Evolutionary conservation across 2,113 vertebrate species (phyloP).

Genomic region (Bos indicus): DNA sequence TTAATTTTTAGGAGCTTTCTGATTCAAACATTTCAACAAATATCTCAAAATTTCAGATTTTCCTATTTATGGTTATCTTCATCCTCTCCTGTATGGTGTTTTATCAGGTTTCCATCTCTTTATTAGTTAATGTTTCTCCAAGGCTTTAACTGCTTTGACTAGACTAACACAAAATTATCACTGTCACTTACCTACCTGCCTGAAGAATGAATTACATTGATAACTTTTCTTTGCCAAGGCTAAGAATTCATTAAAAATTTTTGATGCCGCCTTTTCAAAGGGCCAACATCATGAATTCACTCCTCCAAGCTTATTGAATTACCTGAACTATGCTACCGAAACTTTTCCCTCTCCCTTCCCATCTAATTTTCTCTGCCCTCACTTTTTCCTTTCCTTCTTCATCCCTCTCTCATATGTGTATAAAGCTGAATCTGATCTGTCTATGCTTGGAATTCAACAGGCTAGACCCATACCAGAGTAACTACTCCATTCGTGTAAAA

Average conservation of each 20-base stretch:
- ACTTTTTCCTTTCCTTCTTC: not conserved
- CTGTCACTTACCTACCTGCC: not conserved
- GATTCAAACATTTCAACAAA: not conserved
- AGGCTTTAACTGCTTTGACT: not conserved
- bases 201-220: not conserved
- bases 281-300: no score
- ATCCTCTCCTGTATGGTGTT: not conserved
- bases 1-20: not conserved
- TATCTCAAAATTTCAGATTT: not conserved
- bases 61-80: not conserved
- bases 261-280: not conserved
- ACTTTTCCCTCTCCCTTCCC: accelerated
- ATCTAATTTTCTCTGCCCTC: not conserved
- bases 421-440: not conserved
- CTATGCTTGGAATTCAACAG: not conserved
- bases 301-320: not conserved
- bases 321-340: not conserved
- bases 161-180: not conserved
- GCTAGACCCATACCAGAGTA: accelerated
- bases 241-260: not conserved
- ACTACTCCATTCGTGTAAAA: accelerated
- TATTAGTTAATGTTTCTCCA: not conserved
- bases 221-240: not conserved
- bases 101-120: not conserved
- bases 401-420: not conserved